phyloP scores from a whole-genome alignment of 2,888 invertebrate genomes.

The Axea sp. region DNA sequence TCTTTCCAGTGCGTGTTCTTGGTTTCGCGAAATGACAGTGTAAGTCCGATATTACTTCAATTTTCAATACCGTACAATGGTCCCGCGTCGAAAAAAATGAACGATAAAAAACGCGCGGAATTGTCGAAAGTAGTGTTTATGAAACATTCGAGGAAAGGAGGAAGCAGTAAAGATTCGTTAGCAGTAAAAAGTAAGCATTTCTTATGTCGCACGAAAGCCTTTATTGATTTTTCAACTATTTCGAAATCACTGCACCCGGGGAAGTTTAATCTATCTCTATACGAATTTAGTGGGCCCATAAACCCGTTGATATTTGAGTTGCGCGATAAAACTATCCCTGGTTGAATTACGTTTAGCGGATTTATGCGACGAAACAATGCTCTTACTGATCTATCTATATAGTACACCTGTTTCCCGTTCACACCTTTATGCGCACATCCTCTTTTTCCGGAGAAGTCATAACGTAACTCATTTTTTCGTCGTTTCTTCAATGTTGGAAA shows the following conservation, averaged over 20 bases:
- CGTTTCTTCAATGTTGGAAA: constrained; percentile 13
- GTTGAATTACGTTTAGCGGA: constrained; percentile 47
- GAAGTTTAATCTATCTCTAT: constrained; percentile 45
- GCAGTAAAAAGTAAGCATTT: constrained; percentile 44
- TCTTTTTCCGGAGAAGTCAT: constrained; percentile 30
- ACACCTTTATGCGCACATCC: constrained; percentile 52
- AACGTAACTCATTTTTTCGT: constrained; percentile 31
- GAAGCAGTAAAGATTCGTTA: constrained; percentile 51
- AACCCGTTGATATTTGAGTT: constrained; percentile 57
- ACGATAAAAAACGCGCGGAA: constrained; percentile 25
- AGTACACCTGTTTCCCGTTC: constrained; percentile 60
- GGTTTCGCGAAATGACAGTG: constrained; percentile 16
- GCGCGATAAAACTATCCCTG: constrained; percentile 52
- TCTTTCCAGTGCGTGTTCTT: constrained; percentile 4
- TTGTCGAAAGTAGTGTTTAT: constrained; percentile 36
- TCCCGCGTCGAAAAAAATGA: constrained; percentile 17
- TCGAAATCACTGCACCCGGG: constrained; percentile 40
- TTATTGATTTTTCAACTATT: constrained; percentile 52
- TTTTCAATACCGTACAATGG: constrained; percentile 28
- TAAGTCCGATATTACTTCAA: constrained; percentile 1
- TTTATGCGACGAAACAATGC: constrained; percentile 62
- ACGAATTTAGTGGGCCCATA: constrained; percentile 58
- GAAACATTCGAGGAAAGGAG: constrained; percentile 43
- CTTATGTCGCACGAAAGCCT: constrained; percentile 38
- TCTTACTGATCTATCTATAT: constrained; percentile 54